These are phyloP conservation scores for Trachemys scripta DNA, from an alignment of 2,113 vertebrate species.

Conservation along the genomic window DNA sequence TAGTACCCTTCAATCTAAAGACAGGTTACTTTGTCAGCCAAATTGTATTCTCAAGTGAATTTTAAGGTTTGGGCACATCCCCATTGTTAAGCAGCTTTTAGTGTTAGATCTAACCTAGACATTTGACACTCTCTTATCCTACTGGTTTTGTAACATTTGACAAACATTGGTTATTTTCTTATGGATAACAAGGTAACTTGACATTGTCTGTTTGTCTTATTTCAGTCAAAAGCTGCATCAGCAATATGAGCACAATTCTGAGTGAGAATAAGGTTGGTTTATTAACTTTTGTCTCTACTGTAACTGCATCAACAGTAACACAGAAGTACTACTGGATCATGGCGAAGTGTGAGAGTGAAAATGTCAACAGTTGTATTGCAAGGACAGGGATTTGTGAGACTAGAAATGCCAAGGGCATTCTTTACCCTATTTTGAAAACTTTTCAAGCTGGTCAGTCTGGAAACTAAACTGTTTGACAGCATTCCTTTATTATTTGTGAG, in stretches of 20 bases:
- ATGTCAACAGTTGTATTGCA: background rate
- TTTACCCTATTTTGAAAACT: background rate
- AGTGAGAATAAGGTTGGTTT: background rate
- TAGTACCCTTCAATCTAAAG: background rate
- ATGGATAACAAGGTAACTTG: slow-evolving; percentile 27
- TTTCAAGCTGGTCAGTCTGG: background rate
- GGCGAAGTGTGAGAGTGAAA: slow-evolving; percentile 24
- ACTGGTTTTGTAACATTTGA: slow-evolving; percentile 22
- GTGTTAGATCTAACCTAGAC: slow-evolving; percentile 44
- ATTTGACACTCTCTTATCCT: slow-evolving; percentile 29
- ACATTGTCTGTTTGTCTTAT: background rate
- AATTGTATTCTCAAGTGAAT: background rate
- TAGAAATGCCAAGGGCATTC: slow-evolving; percentile 37
- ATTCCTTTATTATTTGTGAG: slow-evolving; percentile 3
- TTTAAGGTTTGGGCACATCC: slow-evolving; percentile 1
- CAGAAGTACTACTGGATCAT: background rate
- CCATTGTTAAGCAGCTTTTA: slow-evolving; percentile 34
- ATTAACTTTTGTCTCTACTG: slow-evolving; percentile 16
- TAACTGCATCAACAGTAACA: background rate
- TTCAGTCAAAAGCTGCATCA: background rate
- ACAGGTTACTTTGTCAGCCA: background rate
- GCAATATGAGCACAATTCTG: slow-evolving; percentile 4
- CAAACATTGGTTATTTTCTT: background rate
- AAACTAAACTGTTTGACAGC: background rate
- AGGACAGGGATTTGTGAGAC: slow-evolving; percentile 28